These are phyloP conservation scores for Stenotaenia linearis DNA, from an alignment of 2,888 invertebrate genomes.

Conservation along the genomic window DNA sequence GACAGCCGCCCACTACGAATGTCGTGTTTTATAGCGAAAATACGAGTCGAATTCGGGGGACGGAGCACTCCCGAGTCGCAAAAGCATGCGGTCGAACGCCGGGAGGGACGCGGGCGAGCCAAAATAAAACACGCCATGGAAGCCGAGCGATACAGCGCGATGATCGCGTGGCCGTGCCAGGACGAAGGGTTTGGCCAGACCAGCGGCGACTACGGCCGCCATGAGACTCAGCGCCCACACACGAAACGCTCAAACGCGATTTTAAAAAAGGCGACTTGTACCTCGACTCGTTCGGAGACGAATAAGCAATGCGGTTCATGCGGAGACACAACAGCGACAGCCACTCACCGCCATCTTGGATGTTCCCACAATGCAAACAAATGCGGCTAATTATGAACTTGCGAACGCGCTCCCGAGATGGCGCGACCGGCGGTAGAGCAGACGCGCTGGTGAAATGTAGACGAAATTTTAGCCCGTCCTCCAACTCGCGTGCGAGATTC, in stretches of 20 bases:
- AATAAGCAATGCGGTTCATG: slow-evolving; percentile 29
- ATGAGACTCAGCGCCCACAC: slow-evolving; percentile 5
- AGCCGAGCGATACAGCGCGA: background rate
- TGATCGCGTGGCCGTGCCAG: slow-evolving; percentile 15
- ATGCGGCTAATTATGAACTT: slow-evolving; percentile 30
- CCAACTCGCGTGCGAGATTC: background rate
- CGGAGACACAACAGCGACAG: slow-evolving; percentile 31
- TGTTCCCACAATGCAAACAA: slow-evolving; percentile 34
- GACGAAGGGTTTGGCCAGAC: background rate
- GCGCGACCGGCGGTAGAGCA: slow-evolving; percentile 2
- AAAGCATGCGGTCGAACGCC: background rate
- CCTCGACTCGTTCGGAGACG: slow-evolving; percentile 4
- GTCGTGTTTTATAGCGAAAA: background rate
- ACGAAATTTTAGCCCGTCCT: background rate
- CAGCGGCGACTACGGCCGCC: slow-evolving; percentile 8
- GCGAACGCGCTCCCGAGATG: background rate
- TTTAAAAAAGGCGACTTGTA: slow-evolving; percentile 1
- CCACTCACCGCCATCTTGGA: slow-evolving; percentile 35
- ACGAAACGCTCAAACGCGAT: background rate
- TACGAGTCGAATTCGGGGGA: background rate
- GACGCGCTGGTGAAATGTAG: background rate
- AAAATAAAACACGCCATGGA: background rate
- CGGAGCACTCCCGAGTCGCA: background rate
- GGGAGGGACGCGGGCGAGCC: background rate
- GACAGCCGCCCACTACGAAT: background rate